Base-by-base conservation (phyloP, 2,888 invertebrate species). In the Polymixis flavicincta region DNA sequence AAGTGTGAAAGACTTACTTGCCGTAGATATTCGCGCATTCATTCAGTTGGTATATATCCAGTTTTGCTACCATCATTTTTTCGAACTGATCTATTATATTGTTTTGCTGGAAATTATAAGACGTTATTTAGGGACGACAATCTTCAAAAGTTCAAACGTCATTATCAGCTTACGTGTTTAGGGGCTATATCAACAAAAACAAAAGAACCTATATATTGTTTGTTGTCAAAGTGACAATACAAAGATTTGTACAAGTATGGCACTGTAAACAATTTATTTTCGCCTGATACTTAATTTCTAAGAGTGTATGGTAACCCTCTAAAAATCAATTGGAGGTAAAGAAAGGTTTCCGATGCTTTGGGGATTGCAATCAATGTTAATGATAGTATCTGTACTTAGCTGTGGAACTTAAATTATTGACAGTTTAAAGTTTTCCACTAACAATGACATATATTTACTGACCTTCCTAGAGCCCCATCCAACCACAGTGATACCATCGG, bases 401-500 rank as follows among this genome's bases (percentile, higher is more conserved):
- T 48, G 17, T 19, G 17, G 11, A 63, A 22, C 28, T 65, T 19
- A 25, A 55, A 55, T 25, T 22, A 4, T 70, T 19, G 19, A 37
- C 37, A 68, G 9, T 52, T 37, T 11, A 28, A 50, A 42, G 37
- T 11, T 22, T 19, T 45, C 11, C 25, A 28, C 9, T 22, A 37
- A 50, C 32, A 68, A 17, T 17, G 6, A 17, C 22, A 70, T 17
- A 32, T 22, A 61, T 72, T 48, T 25, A 65, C 89, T 87, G 67
- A 93, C 93, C 77, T 84, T 78, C 70, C 73, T 88, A 4, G 85
- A 86, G 0, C 92, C 93, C 93, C 93, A 93, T 1, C 93, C 93
- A 11, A 92, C 60, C 48, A 92, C 80, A n/a, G 82, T 76, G 8
- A 93, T 74, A 6, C 70, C 64, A 0, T 83, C 66, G 0, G 75